Evolutionary conservation across 2,888 invertebrate genomes (phyloP).

Genomic region (Frankliniella intonsa): DNA sequence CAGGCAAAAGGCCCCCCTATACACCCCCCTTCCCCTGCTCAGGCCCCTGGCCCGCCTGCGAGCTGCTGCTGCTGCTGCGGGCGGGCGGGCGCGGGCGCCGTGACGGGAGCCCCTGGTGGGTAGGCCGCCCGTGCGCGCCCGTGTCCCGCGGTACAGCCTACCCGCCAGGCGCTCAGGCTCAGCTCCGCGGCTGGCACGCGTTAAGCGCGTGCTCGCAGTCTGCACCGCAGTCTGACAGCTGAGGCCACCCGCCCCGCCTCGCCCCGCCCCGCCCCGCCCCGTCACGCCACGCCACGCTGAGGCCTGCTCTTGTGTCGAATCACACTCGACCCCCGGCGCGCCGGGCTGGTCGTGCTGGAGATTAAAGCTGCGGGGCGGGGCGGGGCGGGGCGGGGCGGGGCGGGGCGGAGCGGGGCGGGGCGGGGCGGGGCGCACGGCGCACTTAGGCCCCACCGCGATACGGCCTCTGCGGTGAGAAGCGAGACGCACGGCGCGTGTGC

Average conservation of each 20-base stretch:
- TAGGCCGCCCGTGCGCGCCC: not conserved
- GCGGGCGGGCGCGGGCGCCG: not conserved
- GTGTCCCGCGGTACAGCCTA: not conserved
- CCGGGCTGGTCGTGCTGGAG: not conserved
- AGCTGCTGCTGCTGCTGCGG: not conserved
- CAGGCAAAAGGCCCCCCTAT: no score
- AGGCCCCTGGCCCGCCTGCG: no score
- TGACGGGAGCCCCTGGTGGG: not conserved
- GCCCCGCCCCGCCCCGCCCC: not conserved
- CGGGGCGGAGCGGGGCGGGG: not conserved
- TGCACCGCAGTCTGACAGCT: not conserved
- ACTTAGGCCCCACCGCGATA: no score
- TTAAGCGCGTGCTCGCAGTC: not conserved
- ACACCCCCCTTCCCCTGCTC: no score
- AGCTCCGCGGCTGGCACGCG: not conserved
- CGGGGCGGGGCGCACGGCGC: not conserved
- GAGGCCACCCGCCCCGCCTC: not conserved
- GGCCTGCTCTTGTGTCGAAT: not conserved
- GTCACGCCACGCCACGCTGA: not conserved
- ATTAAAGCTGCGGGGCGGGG: not conserved
- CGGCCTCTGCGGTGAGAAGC: no score
- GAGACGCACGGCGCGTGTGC: no score
- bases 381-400: not conserved
- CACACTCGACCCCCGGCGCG: not conserved
- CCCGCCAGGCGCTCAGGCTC: not conserved